These are phyloP conservation scores for Drosophila fulvimacula DNA, from an alignment of 2,888 invertebrate species.

Conservation along the genomic window DNA sequence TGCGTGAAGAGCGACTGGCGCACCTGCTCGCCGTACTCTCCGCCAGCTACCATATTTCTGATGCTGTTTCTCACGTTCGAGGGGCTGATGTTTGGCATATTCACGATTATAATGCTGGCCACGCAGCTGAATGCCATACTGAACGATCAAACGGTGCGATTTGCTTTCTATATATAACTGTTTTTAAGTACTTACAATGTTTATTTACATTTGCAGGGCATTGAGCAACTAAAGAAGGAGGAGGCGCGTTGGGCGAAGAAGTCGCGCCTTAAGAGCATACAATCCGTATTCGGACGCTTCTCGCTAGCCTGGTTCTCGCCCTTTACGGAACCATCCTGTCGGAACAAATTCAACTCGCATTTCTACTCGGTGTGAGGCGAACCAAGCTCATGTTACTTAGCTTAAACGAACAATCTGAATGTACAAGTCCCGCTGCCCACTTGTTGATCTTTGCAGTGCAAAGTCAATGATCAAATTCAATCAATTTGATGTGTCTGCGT, in stretches of 20 bases:
- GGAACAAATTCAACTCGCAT: conserved; percentile 91
- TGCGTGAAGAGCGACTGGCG: conserved; percentile 98
- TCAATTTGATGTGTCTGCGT: conserved; percentile 37
- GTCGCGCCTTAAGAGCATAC: conserved; percentile 97
- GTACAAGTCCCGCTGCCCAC: conserved; percentile 50
- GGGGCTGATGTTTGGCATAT: conserved; percentile 97
- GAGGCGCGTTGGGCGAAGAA: conserved; percentile 96
- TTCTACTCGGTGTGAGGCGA: conserved; percentile 91
- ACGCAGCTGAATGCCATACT: conserved; percentile 98
- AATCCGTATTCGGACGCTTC: conserved; percentile 98
- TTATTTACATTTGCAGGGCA: conserved; percentile 89
- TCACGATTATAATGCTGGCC: conserved; percentile 98
- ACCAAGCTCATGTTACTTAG: conserved; percentile 26
- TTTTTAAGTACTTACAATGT: conserved; percentile 2
- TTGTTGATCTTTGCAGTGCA: conserved; percentile 61
- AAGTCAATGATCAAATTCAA: conserved; percentile 30
- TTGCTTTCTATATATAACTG: not conserved
- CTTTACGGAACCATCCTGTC: conserved; percentile 89
- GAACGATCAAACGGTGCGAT: conserved; percentile 97
- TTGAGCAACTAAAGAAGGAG: conserved; percentile 98
- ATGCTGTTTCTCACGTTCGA: conserved; percentile 96
- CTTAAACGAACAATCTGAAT: conserved; percentile 61
- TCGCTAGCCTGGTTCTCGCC: conserved; percentile 96
- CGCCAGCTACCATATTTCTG: conserved; percentile 97
- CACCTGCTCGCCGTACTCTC: conserved; percentile 96